Percentiles rank a stretch among this genome's conserved stretches.
Evolutionary conservation across 2,797 vertebrate species (phyloP).

Genomic region (Triplophysa yarkandensis): DNA sequence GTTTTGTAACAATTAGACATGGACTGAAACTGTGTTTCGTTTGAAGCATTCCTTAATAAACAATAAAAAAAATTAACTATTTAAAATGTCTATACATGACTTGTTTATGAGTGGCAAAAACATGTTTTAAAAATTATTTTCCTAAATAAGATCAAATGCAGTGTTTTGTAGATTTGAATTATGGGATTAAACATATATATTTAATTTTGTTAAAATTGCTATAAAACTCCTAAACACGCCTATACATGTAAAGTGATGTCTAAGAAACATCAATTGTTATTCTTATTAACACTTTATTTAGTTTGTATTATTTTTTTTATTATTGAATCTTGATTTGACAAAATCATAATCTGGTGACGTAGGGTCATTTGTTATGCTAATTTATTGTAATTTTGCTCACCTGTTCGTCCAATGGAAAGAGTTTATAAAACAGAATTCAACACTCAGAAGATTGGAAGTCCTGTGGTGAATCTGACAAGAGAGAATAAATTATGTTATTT

Average conservation of each 20-base stretch:
- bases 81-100: too few relatives aligned
- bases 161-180: too few relatives aligned
- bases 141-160: too few relatives aligned
- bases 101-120: background rate
- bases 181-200: background rate
- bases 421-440: background rate
- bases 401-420: background rate
- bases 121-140: too few relatives aligned
- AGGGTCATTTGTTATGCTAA: background rate
- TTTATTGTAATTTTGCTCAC: background rate
- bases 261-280: too few relatives aligned
- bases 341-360: background rate
- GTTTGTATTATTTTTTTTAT: too few relatives aligned
- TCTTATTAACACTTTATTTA: too few relatives aligned
- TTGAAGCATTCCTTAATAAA: background rate
- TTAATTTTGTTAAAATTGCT: background rate
- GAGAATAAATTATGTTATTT: background rate
- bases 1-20: constrained; percentile 1
- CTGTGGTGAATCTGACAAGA: background rate
- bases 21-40: background rate
- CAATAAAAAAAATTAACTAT: too few relatives aligned
- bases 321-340: too few relatives aligned
- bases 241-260: too few relatives aligned
- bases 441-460: background rate
- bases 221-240: too few relatives aligned